A percentile compares a stretch with the other conserved stretches of the same genome.
Conservation (phyloP, 2,888 invertebrate species). For the Dryococelus australis region DNA sequence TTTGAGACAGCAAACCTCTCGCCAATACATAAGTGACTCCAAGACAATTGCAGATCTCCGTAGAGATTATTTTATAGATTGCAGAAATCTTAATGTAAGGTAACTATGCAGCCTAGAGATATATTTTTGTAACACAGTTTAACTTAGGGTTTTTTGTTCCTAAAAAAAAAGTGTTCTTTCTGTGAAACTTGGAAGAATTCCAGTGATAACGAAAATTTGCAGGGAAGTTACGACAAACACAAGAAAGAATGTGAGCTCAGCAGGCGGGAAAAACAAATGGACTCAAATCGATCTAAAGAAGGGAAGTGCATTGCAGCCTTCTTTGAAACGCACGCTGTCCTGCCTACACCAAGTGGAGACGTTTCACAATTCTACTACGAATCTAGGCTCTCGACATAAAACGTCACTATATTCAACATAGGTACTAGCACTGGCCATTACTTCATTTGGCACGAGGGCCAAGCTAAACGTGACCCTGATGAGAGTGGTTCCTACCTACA, state of each 20-base stretch:
- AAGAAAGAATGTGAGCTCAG: slow-evolving; percentile 33
- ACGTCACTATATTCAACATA: slow-evolving; percentile 25
- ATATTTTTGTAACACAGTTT: slow-evolving; percentile 32
- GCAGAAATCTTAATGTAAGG: slow-evolving; percentile 39
- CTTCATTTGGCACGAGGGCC: slow-evolving; percentile 30
- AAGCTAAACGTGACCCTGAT: slow-evolving; percentile 32
- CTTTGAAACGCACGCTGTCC: too few relatives aligned
- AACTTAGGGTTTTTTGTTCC: slow-evolving; percentile 19
- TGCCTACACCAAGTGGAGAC: slow-evolving; percentile 1
- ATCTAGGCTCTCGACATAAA: slow-evolving; percentile 26
- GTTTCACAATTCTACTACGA: slow-evolving; percentile 28
- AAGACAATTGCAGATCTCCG: slow-evolving; percentile 47
- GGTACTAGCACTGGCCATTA: slow-evolving; percentile 13
- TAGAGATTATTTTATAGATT: slow-evolving; percentile 37
- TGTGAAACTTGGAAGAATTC: slow-evolving; percentile 31
- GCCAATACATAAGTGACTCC: slow-evolving; percentile 48
- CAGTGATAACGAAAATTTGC: slow-evolving; percentile 12
- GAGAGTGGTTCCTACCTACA: slow-evolving; percentile 28
- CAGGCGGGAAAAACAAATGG: slow-evolving; percentile 22
- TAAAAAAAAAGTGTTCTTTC: slow-evolving; percentile 23
- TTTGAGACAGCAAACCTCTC: slow-evolving; percentile 47
- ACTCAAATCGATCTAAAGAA: slow-evolving; percentile 29
- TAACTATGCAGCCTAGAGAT: slow-evolving; percentile 20
- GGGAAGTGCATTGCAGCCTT: slow-evolving; percentile 25
- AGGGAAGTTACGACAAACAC: slow-evolving; percentile 28